These are phyloP conservation scores for Pogonocherus hispidulus DNA, from an alignment of 2,888 invertebrate species.

Conservation along the genomic window DNA sequence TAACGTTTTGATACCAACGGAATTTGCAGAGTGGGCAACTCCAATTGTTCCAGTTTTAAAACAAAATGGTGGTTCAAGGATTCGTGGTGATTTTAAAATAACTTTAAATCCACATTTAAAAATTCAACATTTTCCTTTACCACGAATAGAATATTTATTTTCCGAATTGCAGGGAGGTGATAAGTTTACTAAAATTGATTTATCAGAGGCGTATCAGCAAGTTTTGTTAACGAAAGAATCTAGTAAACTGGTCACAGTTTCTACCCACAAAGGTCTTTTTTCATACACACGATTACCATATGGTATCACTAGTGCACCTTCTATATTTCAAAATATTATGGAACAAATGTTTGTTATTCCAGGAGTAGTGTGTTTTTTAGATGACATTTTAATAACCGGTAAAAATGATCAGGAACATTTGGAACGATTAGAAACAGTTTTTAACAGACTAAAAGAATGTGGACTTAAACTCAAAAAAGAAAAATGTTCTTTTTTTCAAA, in stretches of 20 bases:
- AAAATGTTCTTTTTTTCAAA: slow-evolving; percentile 52
- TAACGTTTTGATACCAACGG: no score
- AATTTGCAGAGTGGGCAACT: no score
- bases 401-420: slow-evolving; percentile 37
- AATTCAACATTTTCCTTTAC: slow-evolving; percentile 30
- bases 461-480: slow-evolving; percentile 46
- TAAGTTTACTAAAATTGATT: slow-evolving; percentile 36
- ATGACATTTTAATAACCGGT: slow-evolving; percentile 48
- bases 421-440: neutral
- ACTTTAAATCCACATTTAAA: slow-evolving; percentile 16
- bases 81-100: slow-evolving; percentile 20
- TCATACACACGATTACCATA: slow-evolving; percentile 53
- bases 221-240: slow-evolving; percentile 32
- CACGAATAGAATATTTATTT: slow-evolving; percentile 37
- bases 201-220: slow-evolving; percentile 41
- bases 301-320: slow-evolving; percentile 56
- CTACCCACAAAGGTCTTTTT: slow-evolving; percentile 53
- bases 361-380: no score
- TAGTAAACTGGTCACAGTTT: slow-evolving; percentile 47
- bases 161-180: slow-evolving; percentile 32
- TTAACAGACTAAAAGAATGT: slow-evolving; percentile 32
- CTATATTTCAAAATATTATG: slow-evolving; percentile 54
- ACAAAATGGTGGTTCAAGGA: slow-evolving; percentile 3
- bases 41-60: no score
- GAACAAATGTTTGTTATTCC: slow-evolving; percentile 56